A percentile compares a stretch with the other conserved stretches of the same genome.
Evolutionary conservation across 2,113 vertebrate genomes (phyloP).

Genomic region (Ploceus nigricollis): DNA sequence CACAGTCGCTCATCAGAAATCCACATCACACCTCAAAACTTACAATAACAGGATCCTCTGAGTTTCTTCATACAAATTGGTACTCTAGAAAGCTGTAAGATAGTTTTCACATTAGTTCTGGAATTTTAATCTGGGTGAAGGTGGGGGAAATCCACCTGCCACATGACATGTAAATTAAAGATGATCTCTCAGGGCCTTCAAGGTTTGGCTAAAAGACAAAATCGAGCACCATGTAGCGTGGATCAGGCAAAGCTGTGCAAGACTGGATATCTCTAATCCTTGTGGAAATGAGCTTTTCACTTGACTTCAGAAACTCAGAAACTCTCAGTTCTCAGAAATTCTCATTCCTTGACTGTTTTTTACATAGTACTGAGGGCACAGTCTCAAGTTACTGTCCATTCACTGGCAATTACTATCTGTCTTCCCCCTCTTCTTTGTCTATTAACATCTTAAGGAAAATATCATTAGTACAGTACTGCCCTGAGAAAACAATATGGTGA

Average conservation of each 20-base stretch:
- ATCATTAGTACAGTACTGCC: not conserved
- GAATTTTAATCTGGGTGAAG: not conserved
- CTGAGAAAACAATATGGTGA: not conserved
- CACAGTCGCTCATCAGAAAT: not conserved
- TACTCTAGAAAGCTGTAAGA: not conserved
- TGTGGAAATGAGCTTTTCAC: not conserved
- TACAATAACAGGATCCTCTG: not conserved
- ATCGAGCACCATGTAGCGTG: rapidly evolving
- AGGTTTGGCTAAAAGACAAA: not conserved
- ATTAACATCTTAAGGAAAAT: not conserved
- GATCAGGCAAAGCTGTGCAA: not conserved
- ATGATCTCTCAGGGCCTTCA: not conserved
- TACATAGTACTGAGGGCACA: not conserved
- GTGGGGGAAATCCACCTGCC: not conserved
- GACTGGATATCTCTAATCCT: not conserved
- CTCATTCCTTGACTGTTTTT: not conserved
- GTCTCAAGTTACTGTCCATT: not conserved
- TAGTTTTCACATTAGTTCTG: not conserved
- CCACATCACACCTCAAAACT: not conserved
- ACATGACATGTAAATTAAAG: not conserved
- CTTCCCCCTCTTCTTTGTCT: not conserved
- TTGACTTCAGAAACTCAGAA: not conserved
- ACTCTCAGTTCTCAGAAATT: not conserved
- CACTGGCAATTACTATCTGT: not conserved
- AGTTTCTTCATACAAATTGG: not conserved